phyloP scores from a whole-genome alignment of 2,797 vertebrate species.

The Rhinoraja longicauda region DNA sequence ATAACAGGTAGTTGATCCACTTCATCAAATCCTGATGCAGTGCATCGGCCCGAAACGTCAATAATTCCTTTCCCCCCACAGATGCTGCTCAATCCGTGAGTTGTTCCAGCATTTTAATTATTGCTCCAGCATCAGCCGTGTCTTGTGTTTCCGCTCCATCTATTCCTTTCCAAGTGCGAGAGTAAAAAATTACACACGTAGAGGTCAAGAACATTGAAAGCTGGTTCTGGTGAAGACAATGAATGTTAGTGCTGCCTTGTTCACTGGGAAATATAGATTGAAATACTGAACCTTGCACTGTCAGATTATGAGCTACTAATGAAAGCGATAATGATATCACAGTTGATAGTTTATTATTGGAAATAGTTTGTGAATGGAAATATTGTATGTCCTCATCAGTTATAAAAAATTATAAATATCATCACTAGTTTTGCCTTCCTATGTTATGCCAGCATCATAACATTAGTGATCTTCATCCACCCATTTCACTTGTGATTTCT shows the following conservation, averaged over 20 bases:
- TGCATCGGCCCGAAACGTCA: too few species aligned
- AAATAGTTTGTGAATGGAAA: not conserved
- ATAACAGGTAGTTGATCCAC: not conserved
- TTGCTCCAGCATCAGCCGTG: too few species aligned
- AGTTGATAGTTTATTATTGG: not conserved
- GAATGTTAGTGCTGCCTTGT: not conserved
- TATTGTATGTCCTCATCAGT: not conserved
- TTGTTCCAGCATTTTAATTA: too few species aligned
- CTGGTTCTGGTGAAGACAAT: not conserved
- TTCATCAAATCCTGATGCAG: not conserved
- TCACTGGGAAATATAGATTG: not conserved
- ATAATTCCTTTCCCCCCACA: too few species aligned
- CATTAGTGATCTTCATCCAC: not conserved
- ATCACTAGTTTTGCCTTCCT: not conserved
- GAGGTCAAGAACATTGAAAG: not conserved
- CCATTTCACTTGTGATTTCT: not conserved
- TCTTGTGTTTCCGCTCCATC: not conserved
- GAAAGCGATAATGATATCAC: not conserved
- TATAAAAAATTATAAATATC: not conserved
- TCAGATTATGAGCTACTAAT: not conserved
- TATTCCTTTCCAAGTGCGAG: not conserved
- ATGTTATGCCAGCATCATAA: not conserved
- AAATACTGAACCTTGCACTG: not conserved
- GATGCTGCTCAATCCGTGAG: too few species aligned
- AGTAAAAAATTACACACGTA: not conserved